A percentile compares a stretch with the other conserved stretches of the same genome.
phyloP scores from a whole-genome alignment of 2,888 invertebrate genomes.

The Coenonympha arcania region DNA sequence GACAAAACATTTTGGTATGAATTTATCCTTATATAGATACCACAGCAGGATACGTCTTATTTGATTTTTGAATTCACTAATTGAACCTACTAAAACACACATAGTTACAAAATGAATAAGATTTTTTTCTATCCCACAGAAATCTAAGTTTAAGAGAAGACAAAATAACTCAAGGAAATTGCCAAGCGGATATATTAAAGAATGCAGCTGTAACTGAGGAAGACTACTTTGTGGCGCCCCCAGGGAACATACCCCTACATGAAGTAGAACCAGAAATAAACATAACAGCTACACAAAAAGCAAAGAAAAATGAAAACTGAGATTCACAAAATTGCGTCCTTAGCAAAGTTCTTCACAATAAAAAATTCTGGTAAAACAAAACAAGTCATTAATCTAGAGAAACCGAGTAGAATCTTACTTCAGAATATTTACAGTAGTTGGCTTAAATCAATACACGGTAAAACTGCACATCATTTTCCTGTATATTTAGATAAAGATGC shows the following conservation, averaged over 20 bases:
- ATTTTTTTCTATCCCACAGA: constrained; percentile 56
- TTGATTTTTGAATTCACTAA: no score
- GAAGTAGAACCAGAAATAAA: constrained; percentile 47
- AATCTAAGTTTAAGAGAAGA: constrained; percentile 80
- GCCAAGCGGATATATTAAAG: constrained; percentile 78
- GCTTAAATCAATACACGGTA: constrained; percentile 46
- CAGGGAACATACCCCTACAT: constrained; percentile 85
- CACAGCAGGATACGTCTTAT: no score
- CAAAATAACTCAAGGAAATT: constrained; percentile 79
- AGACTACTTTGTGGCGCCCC: constrained; percentile 93
- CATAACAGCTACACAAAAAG: constrained; percentile 30
- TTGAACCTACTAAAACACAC: no score
- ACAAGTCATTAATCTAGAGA: constrained; percentile 38
- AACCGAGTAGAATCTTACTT: constrained; percentile 48
- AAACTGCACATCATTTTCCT: constrained; percentile 48
- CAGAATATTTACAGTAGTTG: constrained; percentile 55
- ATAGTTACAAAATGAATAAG: no score
- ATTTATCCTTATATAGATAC: no score
- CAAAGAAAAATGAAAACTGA: constrained; percentile 59
- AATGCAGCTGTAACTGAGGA: constrained; percentile 86
- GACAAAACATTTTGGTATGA: no score
- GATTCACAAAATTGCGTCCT: constrained; percentile 41
- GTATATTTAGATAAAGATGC: constrained; percentile 38
- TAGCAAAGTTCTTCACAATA: constrained; percentile 49
- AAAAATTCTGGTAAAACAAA: constrained; percentile 30